A percentile compares a stretch with the other conserved stretches of the same genome.
phyloP scores from a whole-genome alignment of 2,797 vertebrate genomes.

The Amblyraja radiata region DNA sequence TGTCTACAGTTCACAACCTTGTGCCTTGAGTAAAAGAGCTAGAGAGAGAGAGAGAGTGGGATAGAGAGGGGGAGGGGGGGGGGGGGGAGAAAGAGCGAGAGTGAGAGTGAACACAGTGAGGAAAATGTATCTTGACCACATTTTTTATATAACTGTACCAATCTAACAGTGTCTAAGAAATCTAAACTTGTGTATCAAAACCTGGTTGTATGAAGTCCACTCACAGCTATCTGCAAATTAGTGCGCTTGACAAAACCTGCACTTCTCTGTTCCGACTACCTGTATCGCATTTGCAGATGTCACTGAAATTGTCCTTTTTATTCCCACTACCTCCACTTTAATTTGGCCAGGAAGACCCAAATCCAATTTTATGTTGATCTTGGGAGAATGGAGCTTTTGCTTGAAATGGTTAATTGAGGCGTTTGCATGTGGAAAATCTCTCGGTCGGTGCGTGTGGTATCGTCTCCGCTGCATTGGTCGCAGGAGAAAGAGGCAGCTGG shows the following conservation, averaged over 20 bases:
- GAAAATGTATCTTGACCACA: neutral
- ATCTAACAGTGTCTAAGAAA: neutral
- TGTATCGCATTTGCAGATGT: neutral
- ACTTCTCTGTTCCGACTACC: neutral
- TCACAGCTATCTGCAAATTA: neutral
- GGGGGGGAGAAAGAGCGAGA: too few species aligned
- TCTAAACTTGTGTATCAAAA: neutral
- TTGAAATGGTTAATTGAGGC: constrained; percentile 22
- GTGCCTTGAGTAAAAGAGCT: too few species aligned
- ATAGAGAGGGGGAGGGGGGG: too few species aligned
- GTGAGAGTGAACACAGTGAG: neutral
- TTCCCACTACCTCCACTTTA: neutral
- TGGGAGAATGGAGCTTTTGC: neutral
- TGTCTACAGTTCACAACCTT: too few species aligned
- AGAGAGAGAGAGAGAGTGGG: too few species aligned
- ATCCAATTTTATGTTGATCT: neutral
- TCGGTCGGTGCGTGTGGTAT: constrained; percentile 18
- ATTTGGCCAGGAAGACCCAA: neutral
- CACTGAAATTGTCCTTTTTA: neutral
- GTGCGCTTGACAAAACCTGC: neutral
- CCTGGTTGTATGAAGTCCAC: neutral
- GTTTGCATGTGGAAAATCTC: neutral
- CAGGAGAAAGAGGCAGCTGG: constrained; percentile 54
- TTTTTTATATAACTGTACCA: neutral
- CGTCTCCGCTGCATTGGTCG: constrained; percentile 50